A percentile compares a stretch with the other conserved stretches of the same genome.
phyloP scores from a whole-genome alignment of 2,797 vertebrate genomes.

The Enoplosus armatus region DNA sequence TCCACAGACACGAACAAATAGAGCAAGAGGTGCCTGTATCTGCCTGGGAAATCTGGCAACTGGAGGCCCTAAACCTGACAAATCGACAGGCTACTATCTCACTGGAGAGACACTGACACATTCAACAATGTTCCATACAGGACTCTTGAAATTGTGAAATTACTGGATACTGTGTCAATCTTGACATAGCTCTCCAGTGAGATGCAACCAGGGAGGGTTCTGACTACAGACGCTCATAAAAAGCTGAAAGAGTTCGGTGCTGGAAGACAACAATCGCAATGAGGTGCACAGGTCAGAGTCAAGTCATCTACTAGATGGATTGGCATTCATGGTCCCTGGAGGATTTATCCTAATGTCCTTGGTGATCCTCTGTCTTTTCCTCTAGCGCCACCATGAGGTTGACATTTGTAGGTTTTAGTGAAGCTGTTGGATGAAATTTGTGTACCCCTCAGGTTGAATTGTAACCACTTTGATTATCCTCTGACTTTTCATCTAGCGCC shows the following conservation, averaged over 20 bases:
- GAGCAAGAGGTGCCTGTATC: background rate
- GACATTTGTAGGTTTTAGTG: background rate
- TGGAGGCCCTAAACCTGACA: background rate
- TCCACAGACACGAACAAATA: background rate
- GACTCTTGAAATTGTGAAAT: background rate
- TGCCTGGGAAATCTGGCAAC: background rate
- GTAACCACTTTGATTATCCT: background rate
- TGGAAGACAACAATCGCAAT: background rate
- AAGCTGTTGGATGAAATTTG: background rate
- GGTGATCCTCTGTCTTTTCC: background rate
- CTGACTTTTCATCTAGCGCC: background rate
- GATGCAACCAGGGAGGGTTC: background rate
- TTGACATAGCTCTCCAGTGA: background rate
- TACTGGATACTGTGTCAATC: background rate
- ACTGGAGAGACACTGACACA: background rate
- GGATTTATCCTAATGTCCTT: background rate
- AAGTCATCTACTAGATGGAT: background rate
- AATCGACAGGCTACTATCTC: background rate
- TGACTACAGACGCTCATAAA: background rate
- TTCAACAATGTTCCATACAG: background rate
- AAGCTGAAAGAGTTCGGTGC: background rate
- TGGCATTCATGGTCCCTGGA: background rate
- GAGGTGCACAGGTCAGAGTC: background rate
- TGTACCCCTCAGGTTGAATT: background rate
- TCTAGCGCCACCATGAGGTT: background rate